A percentile compares a stretch with the other conserved stretches of the same genome.
These are phyloP conservation scores for Garra rufa DNA, from an alignment of 2,113 vertebrate genomes.

Conservation along the genomic window DNA sequence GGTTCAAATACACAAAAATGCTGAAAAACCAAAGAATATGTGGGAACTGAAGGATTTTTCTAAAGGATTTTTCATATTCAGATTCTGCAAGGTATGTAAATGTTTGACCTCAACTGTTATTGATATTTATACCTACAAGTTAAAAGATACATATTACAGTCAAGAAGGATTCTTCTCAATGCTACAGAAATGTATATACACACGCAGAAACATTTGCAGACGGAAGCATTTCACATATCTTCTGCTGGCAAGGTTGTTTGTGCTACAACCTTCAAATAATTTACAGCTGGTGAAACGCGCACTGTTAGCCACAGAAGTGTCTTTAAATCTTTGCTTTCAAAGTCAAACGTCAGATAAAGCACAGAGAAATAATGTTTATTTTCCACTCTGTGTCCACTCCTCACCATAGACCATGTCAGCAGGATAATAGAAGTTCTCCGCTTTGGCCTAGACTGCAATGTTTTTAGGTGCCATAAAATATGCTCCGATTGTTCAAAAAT, in stretches of 20 bases:
- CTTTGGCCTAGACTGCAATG: constrained; percentile 41
- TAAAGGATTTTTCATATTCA: too few species aligned
- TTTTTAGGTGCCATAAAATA: constrained; percentile 43
- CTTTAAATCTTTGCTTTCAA: constrained; percentile 82
- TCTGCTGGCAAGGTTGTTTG: constrained; percentile 72
- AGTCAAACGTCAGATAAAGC: constrained; percentile 81
- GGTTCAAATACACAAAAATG: too few species aligned
- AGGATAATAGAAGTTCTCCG: constrained; percentile 36
- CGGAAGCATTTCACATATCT: constrained; percentile 60
- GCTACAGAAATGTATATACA: neutral
- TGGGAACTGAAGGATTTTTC: too few species aligned
- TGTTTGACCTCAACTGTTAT: too few species aligned
- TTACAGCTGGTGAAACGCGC: constrained; percentile 74
- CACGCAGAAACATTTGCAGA: constrained; percentile 58
- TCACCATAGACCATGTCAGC: constrained; percentile 64
- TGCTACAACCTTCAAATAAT: constrained; percentile 79
- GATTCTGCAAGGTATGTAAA: too few species aligned
- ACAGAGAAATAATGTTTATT: constrained; percentile 83
- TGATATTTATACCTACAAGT: too few species aligned
- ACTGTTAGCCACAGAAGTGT: constrained; percentile 76
- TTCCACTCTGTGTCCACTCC: constrained; percentile 75
- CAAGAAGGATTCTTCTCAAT: neutral
- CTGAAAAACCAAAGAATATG: too few species aligned
- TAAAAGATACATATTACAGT: neutral
- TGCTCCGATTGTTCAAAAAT: neutral